Conservation (phyloP, 2,888 invertebrate species). For the Atrina japonica region DNA sequence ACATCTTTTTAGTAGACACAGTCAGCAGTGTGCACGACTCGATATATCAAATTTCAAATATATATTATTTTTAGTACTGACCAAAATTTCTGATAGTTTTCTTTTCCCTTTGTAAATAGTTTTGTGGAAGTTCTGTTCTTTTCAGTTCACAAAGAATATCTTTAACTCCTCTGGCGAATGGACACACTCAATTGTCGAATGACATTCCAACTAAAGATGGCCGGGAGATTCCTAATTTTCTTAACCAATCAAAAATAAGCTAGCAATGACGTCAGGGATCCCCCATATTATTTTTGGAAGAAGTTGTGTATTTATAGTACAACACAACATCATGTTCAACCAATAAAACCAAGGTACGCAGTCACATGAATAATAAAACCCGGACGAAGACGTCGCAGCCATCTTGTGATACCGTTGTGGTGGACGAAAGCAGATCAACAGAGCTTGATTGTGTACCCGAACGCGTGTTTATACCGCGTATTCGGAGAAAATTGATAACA, state of each 20-base stretch:
- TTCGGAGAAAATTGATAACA: slow-evolving; percentile 19
- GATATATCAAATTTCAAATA: too few relatives aligned
- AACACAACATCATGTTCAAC: neutral
- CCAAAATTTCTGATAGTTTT: too few relatives aligned
- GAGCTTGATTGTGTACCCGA: too few relatives aligned
- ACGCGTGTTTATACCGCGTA: neutral
- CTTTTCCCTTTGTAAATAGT: too few relatives aligned
- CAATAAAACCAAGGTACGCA: neutral
- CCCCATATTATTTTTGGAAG: neutral
- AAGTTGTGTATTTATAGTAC: neutral
- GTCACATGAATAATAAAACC: slow-evolving; percentile 39
- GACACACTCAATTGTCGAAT: too few relatives aligned
- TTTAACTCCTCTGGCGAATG: neutral
- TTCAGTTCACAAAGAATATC: neutral
- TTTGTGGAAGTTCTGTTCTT: neutral
- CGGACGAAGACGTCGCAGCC: slow-evolving; percentile 30
- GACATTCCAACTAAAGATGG: too few relatives aligned
- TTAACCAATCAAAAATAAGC: slow-evolving; percentile 11
- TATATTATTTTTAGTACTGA: too few relatives aligned
- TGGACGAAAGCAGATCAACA: too few relatives aligned
- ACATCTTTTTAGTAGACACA: too few relatives aligned
- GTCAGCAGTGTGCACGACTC: too few relatives aligned
- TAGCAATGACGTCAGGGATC: slow-evolving; percentile 6
- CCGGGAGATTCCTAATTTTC: neutral
- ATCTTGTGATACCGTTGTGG: slow-evolving; percentile 14